A percentile compares a stretch with the other conserved stretches of the same genome.
These are phyloP conservation scores for Tachyglossus aculeatus DNA, from an alignment of 2,797 vertebrate genomes.

Conservation along the genomic window DNA sequence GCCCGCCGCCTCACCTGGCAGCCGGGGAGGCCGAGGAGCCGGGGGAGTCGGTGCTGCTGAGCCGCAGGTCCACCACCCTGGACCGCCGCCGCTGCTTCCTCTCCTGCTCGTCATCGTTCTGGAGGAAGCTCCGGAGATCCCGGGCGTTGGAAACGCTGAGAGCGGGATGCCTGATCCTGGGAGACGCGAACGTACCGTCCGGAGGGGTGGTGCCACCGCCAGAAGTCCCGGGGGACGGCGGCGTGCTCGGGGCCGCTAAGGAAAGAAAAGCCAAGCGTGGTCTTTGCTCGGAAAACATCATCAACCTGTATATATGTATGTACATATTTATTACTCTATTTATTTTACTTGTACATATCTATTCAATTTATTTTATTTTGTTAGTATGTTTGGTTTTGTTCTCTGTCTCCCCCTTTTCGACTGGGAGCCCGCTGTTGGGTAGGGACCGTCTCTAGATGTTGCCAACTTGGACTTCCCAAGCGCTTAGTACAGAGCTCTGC, in stretches of 20 bases:
- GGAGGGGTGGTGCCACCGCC: slow-evolving; percentile 47
- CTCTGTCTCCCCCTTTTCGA: too few relatives aligned
- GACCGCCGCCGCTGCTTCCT: slow-evolving; percentile 86
- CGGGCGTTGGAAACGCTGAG: slow-evolving; percentile 73
- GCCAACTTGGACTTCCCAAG: too few relatives aligned
- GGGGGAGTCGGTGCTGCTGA: slow-evolving; percentile 72
- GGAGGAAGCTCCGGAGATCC: slow-evolving; percentile 78
- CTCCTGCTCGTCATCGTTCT: slow-evolving; percentile 91
- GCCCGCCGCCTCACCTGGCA: slow-evolving; percentile 23
- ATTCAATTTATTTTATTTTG: too few relatives aligned
- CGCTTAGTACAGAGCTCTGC: too few relatives aligned
- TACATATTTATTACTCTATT: too few relatives aligned
- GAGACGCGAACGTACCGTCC: slow-evolving; percentile 62
- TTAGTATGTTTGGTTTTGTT: too few relatives aligned
- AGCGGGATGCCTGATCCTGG: slow-evolving; percentile 51
- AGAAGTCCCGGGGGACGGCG: slow-evolving; percentile 5
- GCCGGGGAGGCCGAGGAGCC: slow-evolving; percentile 49
- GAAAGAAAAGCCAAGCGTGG: too few relatives aligned
- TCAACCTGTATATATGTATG: too few relatives aligned
- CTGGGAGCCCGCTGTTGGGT: too few relatives aligned
- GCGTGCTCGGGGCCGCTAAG: neutral
- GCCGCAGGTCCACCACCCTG: slow-evolving; percentile 81
- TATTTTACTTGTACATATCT: too few relatives aligned
- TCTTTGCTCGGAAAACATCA: too few relatives aligned
- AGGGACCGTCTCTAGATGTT: too few relatives aligned